Evolutionary conservation across 2,888 invertebrate species (phyloP), one percentile per base, ranked within the genome.

Genomic region (Tillus elongatus): DNA sequence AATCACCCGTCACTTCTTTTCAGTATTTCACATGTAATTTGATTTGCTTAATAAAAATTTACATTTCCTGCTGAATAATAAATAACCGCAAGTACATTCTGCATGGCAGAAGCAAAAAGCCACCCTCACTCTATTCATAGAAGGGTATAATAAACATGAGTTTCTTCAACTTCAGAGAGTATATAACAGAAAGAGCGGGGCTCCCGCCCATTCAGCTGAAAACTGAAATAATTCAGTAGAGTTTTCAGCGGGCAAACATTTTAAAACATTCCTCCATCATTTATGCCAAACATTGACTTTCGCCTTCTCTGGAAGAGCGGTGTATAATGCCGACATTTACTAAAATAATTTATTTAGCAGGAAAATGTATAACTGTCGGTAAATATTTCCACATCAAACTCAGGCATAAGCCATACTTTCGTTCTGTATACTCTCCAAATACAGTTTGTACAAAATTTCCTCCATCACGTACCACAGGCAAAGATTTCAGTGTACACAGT

Each of bases 351-450:
- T 65, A 65, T 65, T 65, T 64, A 65, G 62, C 63, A 63, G 61
- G 64, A 64, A 64, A 64, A 65, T 65, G 65, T 65, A 65, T 65
- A 64, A 65, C 63, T 65, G 64, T 65, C 64, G 61, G 65, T 61
- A 65, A 65, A 65, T 65, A 65, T 65, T 65, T 60, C 64, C 62
- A 58, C 57, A 60, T 62, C 62, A 63, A 64, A 65, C 64, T 62
- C 55, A 47, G 57, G 60, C 59, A 62, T n/a, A n/a, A n/a, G n/a
- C n/a, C n/a, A n/a, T 63, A 63, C 62, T 63, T 63, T 62, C 61
- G 58, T 61, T 61, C 54, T 61, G 60, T 61, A 61, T 60, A 59
- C 62, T 62, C 60, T 52, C 54, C 61, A 62, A 61, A 63, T 60
- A 61, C 56, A 54, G 53, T 57, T 54, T 56, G 57, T 55, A 57